Evolutionary conservation across 2,888 invertebrate species (phyloP).

Genomic region (Parapristionchus giblindavisi): DNA sequence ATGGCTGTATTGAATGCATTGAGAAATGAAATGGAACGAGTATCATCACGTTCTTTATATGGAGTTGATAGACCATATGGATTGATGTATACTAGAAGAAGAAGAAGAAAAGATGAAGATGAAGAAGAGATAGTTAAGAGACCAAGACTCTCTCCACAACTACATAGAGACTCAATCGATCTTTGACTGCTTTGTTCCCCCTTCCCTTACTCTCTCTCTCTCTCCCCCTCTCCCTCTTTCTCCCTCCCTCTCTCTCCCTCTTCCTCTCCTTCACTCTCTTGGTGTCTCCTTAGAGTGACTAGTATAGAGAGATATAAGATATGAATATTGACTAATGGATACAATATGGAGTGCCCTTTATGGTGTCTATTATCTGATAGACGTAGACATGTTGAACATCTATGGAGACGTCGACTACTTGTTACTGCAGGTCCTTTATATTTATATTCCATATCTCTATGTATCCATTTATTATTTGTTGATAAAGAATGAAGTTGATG

Average conservation of each 20-base stretch:
- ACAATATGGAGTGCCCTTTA: constrained; percentile 35
- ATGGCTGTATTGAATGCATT: not conserved
- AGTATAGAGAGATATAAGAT: no score
- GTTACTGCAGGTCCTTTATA: constrained; percentile 23
- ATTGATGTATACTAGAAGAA: not conserved
- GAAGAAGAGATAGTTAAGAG: constrained; percentile 36
- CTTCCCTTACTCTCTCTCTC: no score
- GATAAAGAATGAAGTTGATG: not conserved
- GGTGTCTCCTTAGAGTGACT: no score
- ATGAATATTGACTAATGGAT: no score
- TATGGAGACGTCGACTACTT: constrained; percentile 31
- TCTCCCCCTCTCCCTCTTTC: no score
- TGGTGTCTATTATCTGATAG: constrained; percentile 37
- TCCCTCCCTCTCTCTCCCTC: no score
- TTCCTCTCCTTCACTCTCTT: no score
- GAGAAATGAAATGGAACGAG: constrained; percentile 4
- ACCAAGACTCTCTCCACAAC: not conserved
- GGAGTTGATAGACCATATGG: not conserved
- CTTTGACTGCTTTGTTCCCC: constrained; percentile 31
- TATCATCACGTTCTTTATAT: not conserved
- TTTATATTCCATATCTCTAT: not conserved
- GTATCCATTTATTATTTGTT: not conserved
- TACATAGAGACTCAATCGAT: constrained; percentile 17
- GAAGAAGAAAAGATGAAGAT: constrained; percentile 32
- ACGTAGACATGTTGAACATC: constrained; percentile 31